Percentiles rank a stretch among this genome's conserved stretches.
These are phyloP conservation scores for Diplosoma virens DNA, from an alignment of 23 tunicate species.

Conservation along the genomic window DNA sequence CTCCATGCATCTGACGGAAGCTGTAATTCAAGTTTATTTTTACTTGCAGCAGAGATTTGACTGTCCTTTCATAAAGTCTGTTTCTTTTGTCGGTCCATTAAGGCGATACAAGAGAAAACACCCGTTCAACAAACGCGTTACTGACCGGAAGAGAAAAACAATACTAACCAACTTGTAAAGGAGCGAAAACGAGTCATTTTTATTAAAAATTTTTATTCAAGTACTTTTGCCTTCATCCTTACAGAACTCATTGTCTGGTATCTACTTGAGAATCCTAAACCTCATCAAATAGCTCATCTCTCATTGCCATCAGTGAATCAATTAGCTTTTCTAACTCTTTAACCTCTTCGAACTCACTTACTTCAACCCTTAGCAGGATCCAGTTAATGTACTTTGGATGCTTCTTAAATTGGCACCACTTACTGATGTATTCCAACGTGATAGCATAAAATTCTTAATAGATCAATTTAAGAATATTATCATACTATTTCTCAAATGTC, in stretches of 20 bases:
- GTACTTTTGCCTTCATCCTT: neutral
- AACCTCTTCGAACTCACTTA: slow-evolving; percentile 11
- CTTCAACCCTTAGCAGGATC: slow-evolving; percentile 29
- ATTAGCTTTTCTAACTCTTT: slow-evolving; percentile 18
- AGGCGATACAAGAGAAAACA: neutral
- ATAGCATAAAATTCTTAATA: neutral
- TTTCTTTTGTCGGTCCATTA: neutral
- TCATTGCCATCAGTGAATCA: slow-evolving; percentile 40
- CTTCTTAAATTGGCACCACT: slow-evolving; percentile 43
- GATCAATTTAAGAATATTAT: slow-evolving; percentile 28
- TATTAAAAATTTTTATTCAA: slow-evolving; percentile 3
- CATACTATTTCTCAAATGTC: slow-evolving; percentile 28
- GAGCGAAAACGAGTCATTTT: slow-evolving; percentile 5
- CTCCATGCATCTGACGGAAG: neutral
- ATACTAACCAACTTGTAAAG: too few relatives aligned
- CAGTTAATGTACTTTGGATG: slow-evolving; percentile 39
- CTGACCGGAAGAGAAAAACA: slow-evolving; percentile 15
- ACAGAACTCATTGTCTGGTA: neutral
- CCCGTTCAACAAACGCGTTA: slow-evolving; percentile 11
- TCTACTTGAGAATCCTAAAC: slow-evolving; percentile 25
- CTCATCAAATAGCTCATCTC: slow-evolving; percentile 47
- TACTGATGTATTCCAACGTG: slow-evolving; percentile 17
- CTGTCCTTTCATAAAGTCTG: neutral
- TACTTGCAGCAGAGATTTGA: slow-evolving; percentile 2
- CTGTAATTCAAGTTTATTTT: slow-evolving; percentile 2